Evolutionary conservation across 2,888 invertebrate species (phyloP).

Genomic region (Meghimatium bilineatum): DNA sequence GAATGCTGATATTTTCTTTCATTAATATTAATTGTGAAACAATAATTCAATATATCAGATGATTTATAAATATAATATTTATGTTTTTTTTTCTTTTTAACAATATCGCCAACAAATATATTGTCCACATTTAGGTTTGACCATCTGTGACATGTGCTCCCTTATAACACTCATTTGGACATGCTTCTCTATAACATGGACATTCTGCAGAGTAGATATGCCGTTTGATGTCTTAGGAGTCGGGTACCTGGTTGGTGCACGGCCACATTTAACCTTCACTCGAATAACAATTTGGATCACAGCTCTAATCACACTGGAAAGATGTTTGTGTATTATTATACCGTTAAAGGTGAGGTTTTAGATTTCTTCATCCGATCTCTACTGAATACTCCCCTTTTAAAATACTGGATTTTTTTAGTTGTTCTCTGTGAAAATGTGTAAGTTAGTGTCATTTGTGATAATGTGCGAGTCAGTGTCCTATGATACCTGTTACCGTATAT

Average conservation of each 20-base stretch:
- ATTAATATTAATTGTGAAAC: too few species aligned
- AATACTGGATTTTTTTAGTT: too few species aligned
- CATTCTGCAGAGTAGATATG: not conserved
- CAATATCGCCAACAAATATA: not conserved
- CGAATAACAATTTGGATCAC: not conserved
- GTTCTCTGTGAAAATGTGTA: too few species aligned
- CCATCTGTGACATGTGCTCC: not conserved
- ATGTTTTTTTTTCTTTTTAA: too few species aligned
- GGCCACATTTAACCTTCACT: not conserved
- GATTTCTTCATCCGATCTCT: too few species aligned
- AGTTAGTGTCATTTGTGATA: too few species aligned
- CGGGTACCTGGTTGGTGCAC: not conserved
- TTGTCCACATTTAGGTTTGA: not conserved
- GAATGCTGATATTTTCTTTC: too few species aligned
- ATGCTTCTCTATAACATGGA: not conserved
- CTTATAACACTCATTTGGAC: not conserved
- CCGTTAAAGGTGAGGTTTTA: not conserved
- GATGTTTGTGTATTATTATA: not conserved
- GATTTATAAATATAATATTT: too few species aligned
- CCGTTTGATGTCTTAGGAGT: not conserved
- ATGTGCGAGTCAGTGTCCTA: too few species aligned
- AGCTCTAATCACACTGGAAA: not conserved
- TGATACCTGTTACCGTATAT: too few species aligned
- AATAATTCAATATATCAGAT: too few species aligned
- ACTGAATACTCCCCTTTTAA: too few species aligned